phyloP scores from a whole-genome alignment of 2,797 vertebrate species.

The Carduelis carduelis region DNA sequence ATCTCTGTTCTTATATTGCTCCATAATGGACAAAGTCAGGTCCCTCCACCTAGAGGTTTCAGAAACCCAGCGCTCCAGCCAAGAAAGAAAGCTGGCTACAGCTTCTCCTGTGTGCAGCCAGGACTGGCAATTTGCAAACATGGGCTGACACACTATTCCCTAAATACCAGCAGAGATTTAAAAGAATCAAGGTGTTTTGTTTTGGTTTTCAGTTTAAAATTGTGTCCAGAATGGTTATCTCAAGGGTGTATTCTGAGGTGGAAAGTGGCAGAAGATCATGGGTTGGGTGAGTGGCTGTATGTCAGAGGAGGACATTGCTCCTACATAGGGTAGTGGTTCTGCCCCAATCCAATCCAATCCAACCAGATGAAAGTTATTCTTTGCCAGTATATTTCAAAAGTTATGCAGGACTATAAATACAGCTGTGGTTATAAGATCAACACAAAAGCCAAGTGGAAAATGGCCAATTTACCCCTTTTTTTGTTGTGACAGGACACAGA shows the following conservation, averaged over 20 bases:
- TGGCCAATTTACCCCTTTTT: neutral
- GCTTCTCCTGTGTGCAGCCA: neutral
- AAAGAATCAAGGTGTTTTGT: neutral
- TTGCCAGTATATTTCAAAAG: neutral
- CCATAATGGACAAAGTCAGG: neutral
- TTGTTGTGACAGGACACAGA: neutral
- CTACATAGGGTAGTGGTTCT: neutral
- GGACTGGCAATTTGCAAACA: neutral
- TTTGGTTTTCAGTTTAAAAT: neutral
- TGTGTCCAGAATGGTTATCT: neutral
- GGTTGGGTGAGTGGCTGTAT: neutral
- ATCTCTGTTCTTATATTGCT: neutral
- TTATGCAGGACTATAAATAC: neutral
- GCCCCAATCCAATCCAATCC: neutral
- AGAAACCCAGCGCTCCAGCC: neutral
- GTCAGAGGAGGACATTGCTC: rapidly evolving
- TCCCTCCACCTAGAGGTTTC: neutral
- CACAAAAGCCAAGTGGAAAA: neutral
- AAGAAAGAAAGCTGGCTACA: neutral
- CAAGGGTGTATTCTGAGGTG: neutral
- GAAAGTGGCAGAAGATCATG: neutral
- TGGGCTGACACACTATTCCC: rapidly evolving
- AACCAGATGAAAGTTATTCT: neutral
- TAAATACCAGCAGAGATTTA: neutral
- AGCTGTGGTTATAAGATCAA: neutral